Base-by-base conservation (phyloP, 1,140 invertebrate genomes). In the Prorops nasuta region DNA sequence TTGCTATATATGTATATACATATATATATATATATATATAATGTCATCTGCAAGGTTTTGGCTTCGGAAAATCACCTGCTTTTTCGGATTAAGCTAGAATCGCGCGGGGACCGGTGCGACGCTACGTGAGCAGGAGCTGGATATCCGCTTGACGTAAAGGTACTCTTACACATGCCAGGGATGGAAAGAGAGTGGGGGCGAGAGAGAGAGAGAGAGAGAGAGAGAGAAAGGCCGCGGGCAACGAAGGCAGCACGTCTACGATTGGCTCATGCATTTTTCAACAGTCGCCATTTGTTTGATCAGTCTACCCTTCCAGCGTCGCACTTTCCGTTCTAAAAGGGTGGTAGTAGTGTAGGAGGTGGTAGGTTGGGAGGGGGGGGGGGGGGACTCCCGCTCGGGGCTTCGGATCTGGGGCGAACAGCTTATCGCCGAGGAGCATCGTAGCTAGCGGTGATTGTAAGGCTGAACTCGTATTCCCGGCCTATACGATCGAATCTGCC, bases 231-330 rank as follows among this genome's bases (percentile, higher is more conserved):
- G 16, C 17, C 32, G 19, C 15, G 19, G 40, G 14, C 18, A 10
- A 15, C n/a, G 14, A 16, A 12, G 31, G 43, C 24, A 19, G 35
- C 54, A 47, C 58, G 46, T 54, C 44, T 49, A 37, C 58, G 49
- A 61, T 62, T 62, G 59, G 49, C 17, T 62, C 58, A 61, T 62
- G 60, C 48, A 62, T 62, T 62, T 62, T 62, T 62, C 60, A 62
- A 28, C 46, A 48, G 51, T 43, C 54, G 32, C 54, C 54, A 46
- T 61, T 62, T 62, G 54, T 61, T 62, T 58, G 60, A 62, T 61
- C 60, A 61, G 47, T 56, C 54, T 22, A 48, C 42, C 42, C 44
- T 42, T 47, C 42, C 44, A 36, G 18, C 18, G 34, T 44, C 49
- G 58, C 43, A 56, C 58, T 48, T 53, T 49, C 51, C 51, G 19